These are phyloP conservation scores for Fundulus diaphanus DNA, from an alignment of 2,797 vertebrate genomes.

Conservation along the genomic window DNA sequence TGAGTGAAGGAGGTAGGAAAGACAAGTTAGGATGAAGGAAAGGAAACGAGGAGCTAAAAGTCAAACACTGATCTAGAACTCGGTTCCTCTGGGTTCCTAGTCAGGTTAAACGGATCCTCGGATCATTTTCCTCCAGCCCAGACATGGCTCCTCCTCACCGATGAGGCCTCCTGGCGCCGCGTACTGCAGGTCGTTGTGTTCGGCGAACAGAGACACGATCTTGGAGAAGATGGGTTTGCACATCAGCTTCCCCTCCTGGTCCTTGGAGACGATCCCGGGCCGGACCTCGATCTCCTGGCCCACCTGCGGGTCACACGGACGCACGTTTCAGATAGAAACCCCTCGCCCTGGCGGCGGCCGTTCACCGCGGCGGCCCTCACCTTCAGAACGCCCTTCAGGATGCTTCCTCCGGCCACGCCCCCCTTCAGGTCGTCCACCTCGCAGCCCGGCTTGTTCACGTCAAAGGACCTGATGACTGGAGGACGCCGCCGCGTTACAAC, in stretches of 20 bases:
- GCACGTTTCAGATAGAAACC: not conserved
- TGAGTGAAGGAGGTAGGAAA: not conserved
- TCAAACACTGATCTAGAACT: not conserved
- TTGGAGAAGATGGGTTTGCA: conserved; percentile 99
- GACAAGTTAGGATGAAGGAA: no score
- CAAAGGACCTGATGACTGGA: conserved; percentile 96
- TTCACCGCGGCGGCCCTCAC: conserved; percentile 62
- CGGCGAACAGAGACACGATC: conserved; percentile 97
- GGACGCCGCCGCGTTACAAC: not conserved
- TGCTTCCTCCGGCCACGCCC: conserved; percentile 97
- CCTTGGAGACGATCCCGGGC: conserved; percentile 98
- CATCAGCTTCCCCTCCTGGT: conserved; percentile 99
- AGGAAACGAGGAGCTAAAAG: not conserved
- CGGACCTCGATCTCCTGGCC: conserved; percentile 98
- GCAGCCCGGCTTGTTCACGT: conserved; percentile 98
- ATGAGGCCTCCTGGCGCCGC: conserved; percentile 97
- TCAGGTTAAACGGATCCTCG: not conserved
- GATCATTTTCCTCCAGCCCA: not conserved
- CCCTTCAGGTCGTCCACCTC: conserved; percentile 99
- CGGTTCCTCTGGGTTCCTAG: no score
- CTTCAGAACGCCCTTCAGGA: conserved; percentile 98
- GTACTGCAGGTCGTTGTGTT: conserved; percentile 98
- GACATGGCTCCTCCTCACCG: conserved; percentile 75
- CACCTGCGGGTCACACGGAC: conserved; percentile 80
- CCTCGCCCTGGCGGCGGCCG: not conserved